phyloP scores from a whole-genome alignment of 2,888 invertebrate species.

The Diarsia brunnea region DNA sequence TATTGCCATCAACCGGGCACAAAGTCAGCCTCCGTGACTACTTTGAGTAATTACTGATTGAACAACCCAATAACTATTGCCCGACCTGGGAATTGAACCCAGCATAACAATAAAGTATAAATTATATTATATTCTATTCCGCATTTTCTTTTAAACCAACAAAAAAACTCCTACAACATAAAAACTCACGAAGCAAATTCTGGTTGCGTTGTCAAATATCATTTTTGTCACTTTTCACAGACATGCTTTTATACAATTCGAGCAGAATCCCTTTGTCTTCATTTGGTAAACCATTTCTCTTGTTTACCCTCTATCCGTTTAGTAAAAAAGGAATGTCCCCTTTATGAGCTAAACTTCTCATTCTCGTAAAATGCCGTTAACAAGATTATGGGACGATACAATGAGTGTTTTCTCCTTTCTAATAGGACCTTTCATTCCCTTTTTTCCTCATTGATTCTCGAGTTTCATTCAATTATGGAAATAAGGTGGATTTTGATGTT shows the following conservation, averaged over 20 bases:
- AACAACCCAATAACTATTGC: too few relatives aligned
- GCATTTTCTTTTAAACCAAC: constrained; percentile 22
- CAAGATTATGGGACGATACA: constrained; percentile 62
- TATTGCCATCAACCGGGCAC: too few relatives aligned
- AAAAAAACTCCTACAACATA: constrained; percentile 59
- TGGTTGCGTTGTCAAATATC: constrained; percentile 75
- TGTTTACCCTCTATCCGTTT: constrained; percentile 80
- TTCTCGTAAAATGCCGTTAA: constrained; percentile 68
- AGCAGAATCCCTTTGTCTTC: constrained; percentile 81
- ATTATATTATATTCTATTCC: neutral
- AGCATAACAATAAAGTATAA: neutral
- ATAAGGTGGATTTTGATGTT: constrained; percentile 32
- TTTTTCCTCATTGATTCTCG: constrained; percentile 55
- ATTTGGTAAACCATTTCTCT: constrained; percentile 83
- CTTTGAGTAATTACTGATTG: too few relatives aligned
- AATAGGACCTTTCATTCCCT: constrained; percentile 37
- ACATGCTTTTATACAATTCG: constrained; percentile 72
- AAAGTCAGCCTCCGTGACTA: too few relatives aligned
- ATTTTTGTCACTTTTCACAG: constrained; percentile 77
- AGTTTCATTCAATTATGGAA: constrained; percentile 48
- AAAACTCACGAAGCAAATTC: constrained; percentile 70
- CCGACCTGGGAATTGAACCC: too few relatives aligned
- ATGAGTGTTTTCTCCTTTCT: constrained; percentile 39
- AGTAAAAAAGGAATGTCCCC: constrained; percentile 64
- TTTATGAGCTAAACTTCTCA: constrained; percentile 67